Percentiles rank a stretch among this genome's conserved stretches.
These are phyloP conservation scores for Penaeus monodon DNA, from an alignment of 2,888 invertebrate species.

Conservation along the genomic window DNA sequence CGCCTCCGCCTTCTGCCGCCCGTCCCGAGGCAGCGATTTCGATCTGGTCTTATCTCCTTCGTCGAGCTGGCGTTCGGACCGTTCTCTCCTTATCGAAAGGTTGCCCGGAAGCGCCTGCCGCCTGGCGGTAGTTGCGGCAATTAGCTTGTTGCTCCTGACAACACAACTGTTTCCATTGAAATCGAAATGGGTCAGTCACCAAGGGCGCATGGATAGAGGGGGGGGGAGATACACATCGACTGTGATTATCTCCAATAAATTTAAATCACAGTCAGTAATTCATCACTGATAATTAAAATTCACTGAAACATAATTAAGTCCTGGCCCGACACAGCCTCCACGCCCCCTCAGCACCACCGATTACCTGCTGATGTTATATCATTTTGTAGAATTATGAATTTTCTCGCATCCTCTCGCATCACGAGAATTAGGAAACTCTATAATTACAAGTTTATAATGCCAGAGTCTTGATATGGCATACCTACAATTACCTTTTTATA, in stretches of 20 bases:
- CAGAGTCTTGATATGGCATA: conserved; percentile 45
- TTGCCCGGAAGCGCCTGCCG: too few species aligned
- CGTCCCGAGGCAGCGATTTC: too few species aligned
- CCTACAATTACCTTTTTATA: conserved; percentile 46
- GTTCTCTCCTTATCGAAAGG: too few species aligned
- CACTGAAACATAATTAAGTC: conserved; percentile 10
- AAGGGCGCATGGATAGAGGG: not conserved
- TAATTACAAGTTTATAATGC: conserved; percentile 56
- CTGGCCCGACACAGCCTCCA: not conserved
- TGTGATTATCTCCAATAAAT: conserved; percentile 13
- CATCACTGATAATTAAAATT: conserved; percentile 18
- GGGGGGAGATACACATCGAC: not conserved
- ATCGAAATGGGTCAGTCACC: too few species aligned
- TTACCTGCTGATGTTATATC: conserved; percentile 46
- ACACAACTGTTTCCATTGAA: too few species aligned
- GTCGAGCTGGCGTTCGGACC: too few species aligned
- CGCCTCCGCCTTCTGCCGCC: too few species aligned
- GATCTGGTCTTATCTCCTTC: too few species aligned
- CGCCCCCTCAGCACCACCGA: conserved; percentile 8
- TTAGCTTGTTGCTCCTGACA: too few species aligned
- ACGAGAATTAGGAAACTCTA: conserved; percentile 32
- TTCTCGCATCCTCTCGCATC: conserved; percentile 31
- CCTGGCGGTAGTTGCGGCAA: too few species aligned
- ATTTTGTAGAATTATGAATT: conserved; percentile 46
- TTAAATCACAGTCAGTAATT: not conserved